A percentile compares a stretch with the other conserved stretches of the same genome.
Evolutionary conservation across 2,888 invertebrate genomes (phyloP).

Genomic region (Endomychus coccineus): DNA sequence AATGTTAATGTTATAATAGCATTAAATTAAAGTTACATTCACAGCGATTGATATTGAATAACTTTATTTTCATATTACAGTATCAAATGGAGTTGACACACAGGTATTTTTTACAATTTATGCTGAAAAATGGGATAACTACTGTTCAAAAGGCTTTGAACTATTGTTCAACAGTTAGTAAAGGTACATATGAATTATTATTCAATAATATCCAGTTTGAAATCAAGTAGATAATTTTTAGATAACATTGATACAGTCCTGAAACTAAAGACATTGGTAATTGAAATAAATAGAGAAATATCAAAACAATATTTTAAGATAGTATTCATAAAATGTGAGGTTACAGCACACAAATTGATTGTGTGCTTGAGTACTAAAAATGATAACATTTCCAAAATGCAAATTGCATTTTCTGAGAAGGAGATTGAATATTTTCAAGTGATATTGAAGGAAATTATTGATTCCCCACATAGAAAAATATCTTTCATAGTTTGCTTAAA

Average conservation of each 20-base stretch:
- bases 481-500: constrained; percentile 30
- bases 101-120: constrained; percentile 33
- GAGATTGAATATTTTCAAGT: constrained; percentile 37
- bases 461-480: constrained; percentile 28
- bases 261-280: constrained; percentile 27
- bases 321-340: constrained; percentile 30
- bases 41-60: no score
- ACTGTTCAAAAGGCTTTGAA: constrained; percentile 25
- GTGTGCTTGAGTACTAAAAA: constrained; percentile 32
- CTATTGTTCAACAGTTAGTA: constrained; percentile 22
- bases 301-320: constrained; percentile 32
- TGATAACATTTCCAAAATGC: constrained; percentile 32
- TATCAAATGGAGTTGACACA: no score
- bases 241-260: constrained; percentile 16
- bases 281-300: constrained; percentile 32
- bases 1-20: no score
- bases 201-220: background rate
- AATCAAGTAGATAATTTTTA: constrained; percentile 19
- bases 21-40: no score
- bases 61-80: no score
- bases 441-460: constrained; percentile 33
- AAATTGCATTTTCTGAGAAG: constrained; percentile 26
- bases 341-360: constrained; percentile 29
- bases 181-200: constrained; percentile 21
- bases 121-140: constrained; percentile 31